Percentiles rank a stretch among this genome's conserved stretches.
Conservation (phyloP, 2,113 vertebrate genomes). For the Pseudopipra pipra region DNA sequence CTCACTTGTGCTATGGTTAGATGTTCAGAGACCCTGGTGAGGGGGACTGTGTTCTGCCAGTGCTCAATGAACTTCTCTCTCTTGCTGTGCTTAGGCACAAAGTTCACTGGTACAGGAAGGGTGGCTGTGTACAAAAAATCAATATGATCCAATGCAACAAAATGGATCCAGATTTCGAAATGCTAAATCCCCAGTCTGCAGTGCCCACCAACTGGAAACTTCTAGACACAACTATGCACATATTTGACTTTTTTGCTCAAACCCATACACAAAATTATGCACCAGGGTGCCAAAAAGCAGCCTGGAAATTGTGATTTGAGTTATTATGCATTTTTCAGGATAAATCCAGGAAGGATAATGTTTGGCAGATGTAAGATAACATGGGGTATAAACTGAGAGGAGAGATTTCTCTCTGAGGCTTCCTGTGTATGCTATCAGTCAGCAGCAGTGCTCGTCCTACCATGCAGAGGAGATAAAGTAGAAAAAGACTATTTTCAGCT, state of each 20-base stretch:
- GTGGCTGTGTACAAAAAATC: not conserved
- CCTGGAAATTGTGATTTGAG: not conserved
- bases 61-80: not conserved
- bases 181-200: not conserved
- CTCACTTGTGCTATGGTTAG: not conserved
- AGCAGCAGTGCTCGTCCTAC: not conserved
- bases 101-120: not conserved
- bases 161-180: not conserved
- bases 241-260: not conserved
- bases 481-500: not conserved
- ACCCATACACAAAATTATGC: not conserved
- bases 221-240: not conserved
- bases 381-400: not conserved
- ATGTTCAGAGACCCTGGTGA: not conserved
- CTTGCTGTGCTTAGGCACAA: no score
- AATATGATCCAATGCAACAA: not conserved
- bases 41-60: not conserved
- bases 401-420: not conserved
- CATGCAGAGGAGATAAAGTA: not conserved
- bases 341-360: not conserved
- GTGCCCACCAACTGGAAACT: not conserved
- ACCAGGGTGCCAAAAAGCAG: not conserved
- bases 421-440: not conserved
- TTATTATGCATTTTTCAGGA: not conserved
- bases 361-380: not conserved